A percentile compares a stretch with the other conserved stretches of the same genome.
These are phyloP conservation scores for Rhagophthalmus giganteus DNA, from an alignment of 2,888 invertebrate genomes.

Conservation along the genomic window DNA sequence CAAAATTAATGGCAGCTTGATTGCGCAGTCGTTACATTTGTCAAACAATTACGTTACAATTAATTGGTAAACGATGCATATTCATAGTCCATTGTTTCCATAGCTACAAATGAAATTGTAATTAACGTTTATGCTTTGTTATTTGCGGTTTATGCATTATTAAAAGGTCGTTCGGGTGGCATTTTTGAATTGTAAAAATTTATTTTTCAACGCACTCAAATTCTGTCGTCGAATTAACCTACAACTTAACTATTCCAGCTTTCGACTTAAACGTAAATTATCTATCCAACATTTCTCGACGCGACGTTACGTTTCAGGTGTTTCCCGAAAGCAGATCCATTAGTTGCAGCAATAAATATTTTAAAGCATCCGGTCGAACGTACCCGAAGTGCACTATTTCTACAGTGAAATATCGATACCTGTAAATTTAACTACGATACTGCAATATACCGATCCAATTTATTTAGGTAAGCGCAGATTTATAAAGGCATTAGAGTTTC, in stretches of 20 bases:
- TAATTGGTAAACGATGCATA: slow-evolving; percentile 40
- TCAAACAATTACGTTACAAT: slow-evolving; percentile 41
- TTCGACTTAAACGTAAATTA: no score
- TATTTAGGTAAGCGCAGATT: no score
- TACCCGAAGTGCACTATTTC: slow-evolving; percentile 1
- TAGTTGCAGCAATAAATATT: slow-evolving; percentile 1
- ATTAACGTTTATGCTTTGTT: slow-evolving; percentile 26
- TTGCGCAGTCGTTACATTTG: slow-evolving; percentile 40
- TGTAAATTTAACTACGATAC: no score
- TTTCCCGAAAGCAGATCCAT: neutral
- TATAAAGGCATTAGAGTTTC: no score
- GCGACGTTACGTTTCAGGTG: slow-evolving; percentile 1
- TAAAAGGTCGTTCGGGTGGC: slow-evolving; percentile 19
- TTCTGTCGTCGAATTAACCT: neutral
- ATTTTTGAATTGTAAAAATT: slow-evolving; percentile 10
- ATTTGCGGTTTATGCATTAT: slow-evolving; percentile 23
- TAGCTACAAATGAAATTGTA: slow-evolving; percentile 26
- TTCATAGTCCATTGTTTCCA: slow-evolving; percentile 33
- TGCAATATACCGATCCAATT: no score
- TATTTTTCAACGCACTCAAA: neutral
- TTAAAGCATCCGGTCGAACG: no score
- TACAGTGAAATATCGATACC: no score
- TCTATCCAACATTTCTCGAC: no score
- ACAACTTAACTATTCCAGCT: no score
- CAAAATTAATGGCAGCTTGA: slow-evolving; percentile 29